Base-by-base conservation (phyloP, 2,888 invertebrate genomes). In the Luperina nickerlii region DNA sequence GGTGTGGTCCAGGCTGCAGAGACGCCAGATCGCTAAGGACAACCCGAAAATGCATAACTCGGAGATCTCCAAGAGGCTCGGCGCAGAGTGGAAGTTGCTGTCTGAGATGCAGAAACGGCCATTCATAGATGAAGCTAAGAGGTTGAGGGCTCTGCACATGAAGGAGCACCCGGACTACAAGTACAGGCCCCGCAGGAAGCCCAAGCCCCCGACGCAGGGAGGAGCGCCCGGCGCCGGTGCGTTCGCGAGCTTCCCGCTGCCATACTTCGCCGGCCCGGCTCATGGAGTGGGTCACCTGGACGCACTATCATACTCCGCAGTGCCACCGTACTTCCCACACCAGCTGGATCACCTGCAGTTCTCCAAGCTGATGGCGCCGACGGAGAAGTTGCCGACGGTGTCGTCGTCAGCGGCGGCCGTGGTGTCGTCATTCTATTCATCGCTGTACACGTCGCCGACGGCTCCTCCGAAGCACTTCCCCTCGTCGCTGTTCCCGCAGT, bases 61-160 rank as follows among this genome's bases (percentile, higher is more conserved):
- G 0, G 98, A 98, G 94, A 99, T 99, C 85, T 99, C 98, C 42
- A 99, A 99, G 94, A 97, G 99, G 24, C 97, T 99, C 68, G 99
- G 99, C 0, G 98, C 98, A 13, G 99, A 99, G 94, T 99, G 99
- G 99, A 99, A 99, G 94, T 94, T 98, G 85, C 95, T 99, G 8
- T 97, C 98, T 0, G 99, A 99, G 92, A 96, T 97, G 85, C 98
- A 99, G 90, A 99, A 99, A 94, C 97, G 99, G 82, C 99, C 99
- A 2, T 99, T 99, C 95, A 99, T 99, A 89, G 99, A 99, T 93
- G 99, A 99, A 95, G 99, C 99, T 1, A 99, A 99, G 94, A 97
- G 99, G 65, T 96, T 99, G 82, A 97, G 99, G 13, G 98, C 98
- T 0, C 95, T 98, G 91, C 98, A 99, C 97, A 99, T 98, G 98